These are phyloP conservation scores for Todiramphus saurophagus DNA, from an alignment of 2,113 vertebrate species.

Conservation along the genomic window DNA sequence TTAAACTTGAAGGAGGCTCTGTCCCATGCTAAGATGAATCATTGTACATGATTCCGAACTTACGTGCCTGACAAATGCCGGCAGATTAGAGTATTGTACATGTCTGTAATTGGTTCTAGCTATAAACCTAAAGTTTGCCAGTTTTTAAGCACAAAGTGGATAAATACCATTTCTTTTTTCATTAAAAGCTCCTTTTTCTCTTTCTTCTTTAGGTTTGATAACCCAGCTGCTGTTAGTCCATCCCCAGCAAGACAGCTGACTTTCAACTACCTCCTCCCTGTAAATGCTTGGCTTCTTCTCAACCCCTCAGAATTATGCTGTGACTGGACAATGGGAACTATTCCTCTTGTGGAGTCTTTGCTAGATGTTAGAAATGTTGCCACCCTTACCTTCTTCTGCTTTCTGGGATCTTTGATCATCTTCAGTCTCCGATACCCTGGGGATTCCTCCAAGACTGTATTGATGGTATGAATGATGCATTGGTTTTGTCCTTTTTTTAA, in stretches of 20 bases:
- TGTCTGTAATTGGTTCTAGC: not conserved
- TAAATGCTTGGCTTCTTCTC: slow-evolving; percentile 95
- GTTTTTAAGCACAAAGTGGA: not conserved
- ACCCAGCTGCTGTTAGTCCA: slow-evolving; percentile 94
- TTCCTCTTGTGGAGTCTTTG: slow-evolving; percentile 92
- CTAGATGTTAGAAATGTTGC: slow-evolving; percentile 90
- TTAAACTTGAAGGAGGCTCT: not conserved
- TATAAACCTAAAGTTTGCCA: not conserved
- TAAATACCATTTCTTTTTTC: not conserved
- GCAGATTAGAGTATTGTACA: not conserved
- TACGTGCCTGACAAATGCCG: not conserved
- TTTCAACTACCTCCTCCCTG: slow-evolving; percentile 96
- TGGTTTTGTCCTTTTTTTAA: not conserved
- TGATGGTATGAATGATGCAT: slow-evolving; percentile 85
- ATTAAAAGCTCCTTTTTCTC: not conserved
- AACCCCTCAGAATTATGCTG: slow-evolving; percentile 96
- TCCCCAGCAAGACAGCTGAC: slow-evolving; percentile 91
- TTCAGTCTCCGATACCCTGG: slow-evolving; percentile 87
- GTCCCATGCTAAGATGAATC: fast-evolving
- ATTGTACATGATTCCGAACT: not conserved
- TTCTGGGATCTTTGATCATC: slow-evolving; percentile 82
- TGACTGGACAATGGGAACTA: slow-evolving; percentile 99
- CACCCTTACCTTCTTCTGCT: slow-evolving; percentile 86
- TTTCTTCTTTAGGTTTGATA: slow-evolving; percentile 87
- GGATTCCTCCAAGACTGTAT: slow-evolving; percentile 89